These are phyloP conservation scores for Dromius quadrimaculatus DNA, from an alignment of 2,888 invertebrate species.

Conservation along the genomic window DNA sequence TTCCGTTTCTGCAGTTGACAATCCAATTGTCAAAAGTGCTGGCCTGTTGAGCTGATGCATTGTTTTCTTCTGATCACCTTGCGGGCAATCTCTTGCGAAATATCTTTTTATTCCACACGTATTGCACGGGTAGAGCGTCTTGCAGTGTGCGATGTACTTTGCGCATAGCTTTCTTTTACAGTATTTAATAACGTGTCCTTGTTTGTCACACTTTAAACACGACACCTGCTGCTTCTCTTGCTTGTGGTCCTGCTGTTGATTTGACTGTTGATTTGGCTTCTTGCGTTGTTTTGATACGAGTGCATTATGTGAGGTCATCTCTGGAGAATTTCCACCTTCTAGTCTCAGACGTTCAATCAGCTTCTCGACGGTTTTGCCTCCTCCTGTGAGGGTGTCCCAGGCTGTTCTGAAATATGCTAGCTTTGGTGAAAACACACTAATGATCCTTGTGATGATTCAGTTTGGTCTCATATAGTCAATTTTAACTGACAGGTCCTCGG, in stretches of 20 bases:
- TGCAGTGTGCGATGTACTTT: conserved; percentile 47
- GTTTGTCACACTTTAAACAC: conserved; percentile 21
- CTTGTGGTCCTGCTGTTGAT: no score
- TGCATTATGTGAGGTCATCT: conserved; percentile 12
- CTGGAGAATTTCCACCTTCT: conserved; percentile 39
- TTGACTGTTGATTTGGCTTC: no score
- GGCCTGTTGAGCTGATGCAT: no score
- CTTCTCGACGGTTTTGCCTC: conserved; percentile 32
- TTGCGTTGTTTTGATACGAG: conserved; percentile 8
- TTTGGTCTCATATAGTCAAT: conserved; percentile 32
- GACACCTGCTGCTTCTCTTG: not conserved
- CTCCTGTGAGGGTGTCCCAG: conserved; percentile 39
- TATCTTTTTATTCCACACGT: conserved; percentile 35
- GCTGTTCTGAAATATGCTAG: conserved; percentile 28
- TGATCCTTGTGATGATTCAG: conserved; percentile 50
- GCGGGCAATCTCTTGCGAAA: conserved; percentile 48
- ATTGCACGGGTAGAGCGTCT: conserved; percentile 30
- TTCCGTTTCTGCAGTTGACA: conserved; percentile 30
- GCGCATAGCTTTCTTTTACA: conserved; percentile 38
- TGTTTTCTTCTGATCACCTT: no score
- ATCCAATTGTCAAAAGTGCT: conserved; percentile 36
- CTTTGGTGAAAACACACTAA: conserved; percentile 46
- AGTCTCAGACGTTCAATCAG: conserved; percentile 46
- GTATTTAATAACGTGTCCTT: conserved; percentile 40
- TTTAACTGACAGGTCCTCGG: not conserved